phyloP scores from a whole-genome alignment of 2,888 invertebrate species.

The Euplexia lucipara region DNA sequence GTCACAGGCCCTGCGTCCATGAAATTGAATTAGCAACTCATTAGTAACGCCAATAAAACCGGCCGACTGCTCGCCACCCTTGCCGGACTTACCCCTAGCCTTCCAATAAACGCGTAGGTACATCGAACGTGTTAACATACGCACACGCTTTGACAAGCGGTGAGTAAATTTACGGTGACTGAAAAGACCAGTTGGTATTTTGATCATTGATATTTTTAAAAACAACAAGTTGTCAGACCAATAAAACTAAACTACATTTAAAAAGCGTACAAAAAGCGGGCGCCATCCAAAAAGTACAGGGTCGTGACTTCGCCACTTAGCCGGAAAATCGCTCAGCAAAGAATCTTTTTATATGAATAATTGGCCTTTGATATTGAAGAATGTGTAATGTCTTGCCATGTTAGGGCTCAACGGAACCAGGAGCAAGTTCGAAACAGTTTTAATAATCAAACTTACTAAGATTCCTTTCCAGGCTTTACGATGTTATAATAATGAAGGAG shows the following conservation, averaged over 20 bases:
- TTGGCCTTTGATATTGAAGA: conserved; percentile 46
- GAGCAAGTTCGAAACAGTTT: conserved; percentile 47
- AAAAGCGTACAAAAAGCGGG: not conserved
- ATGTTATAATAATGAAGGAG: conserved; percentile 42
- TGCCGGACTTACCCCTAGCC: conserved; percentile 56
- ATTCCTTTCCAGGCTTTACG: conserved; percentile 27
- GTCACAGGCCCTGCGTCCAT: conserved; percentile 81
- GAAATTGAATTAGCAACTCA: conserved; percentile 91
- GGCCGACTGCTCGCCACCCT: conserved; percentile 73
- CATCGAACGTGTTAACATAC: conserved; percentile 45
- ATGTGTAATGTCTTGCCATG: conserved; percentile 38
- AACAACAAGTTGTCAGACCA: not conserved
- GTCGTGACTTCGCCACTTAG: conserved; percentile 36
- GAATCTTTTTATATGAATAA: conserved; percentile 49
- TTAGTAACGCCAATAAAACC: conserved; percentile 90
- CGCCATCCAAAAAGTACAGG: conserved; percentile 5
- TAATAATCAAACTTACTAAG: conserved; percentile 58
- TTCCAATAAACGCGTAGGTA: conserved; percentile 59
- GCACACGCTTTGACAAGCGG: conserved; percentile 41
- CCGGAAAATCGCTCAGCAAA: conserved; percentile 25
- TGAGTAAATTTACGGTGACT: conserved; percentile 54
- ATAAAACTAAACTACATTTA: not conserved
- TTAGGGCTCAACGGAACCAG: conserved; percentile 32
- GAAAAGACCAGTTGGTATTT: conserved; percentile 13
- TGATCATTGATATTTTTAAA: conserved; percentile 4